Conservation (phyloP, 2,113 vertebrate species). For the Heterochromis multidens region DNA sequence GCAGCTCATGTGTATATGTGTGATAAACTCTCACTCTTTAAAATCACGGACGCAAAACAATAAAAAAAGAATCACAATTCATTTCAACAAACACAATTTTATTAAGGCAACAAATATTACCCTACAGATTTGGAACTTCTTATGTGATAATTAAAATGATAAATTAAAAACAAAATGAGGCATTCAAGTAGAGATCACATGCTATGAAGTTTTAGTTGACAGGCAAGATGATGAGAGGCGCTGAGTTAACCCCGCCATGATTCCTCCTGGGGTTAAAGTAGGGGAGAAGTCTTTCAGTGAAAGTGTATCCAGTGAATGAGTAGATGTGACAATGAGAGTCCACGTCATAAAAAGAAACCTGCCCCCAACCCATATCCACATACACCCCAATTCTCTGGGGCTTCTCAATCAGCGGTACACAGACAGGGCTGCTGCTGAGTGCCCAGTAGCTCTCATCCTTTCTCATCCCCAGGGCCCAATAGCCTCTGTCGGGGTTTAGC, state of each 20-base stretch:
- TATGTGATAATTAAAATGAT: background rate
- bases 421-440: constrained; percentile 42
- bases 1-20: background rate
- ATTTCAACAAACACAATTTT: constrained; percentile 9
- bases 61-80: background rate
- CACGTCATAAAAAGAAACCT: constrained; percentile 82
- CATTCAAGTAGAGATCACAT: background rate
- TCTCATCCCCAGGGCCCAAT: constrained; percentile 69
- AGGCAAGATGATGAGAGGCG: constrained; percentile 56
- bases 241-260: constrained; percentile 50
- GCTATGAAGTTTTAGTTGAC: background rate
- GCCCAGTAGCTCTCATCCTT: constrained; percentile 50
- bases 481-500: constrained; percentile 66
- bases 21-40: background rate
- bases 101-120: constrained; percentile 27
- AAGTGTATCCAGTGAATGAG: constrained; percentile 78
- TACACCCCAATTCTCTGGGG: constrained; percentile 80
- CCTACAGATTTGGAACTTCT: background rate
- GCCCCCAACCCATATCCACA: constrained; percentile 78
- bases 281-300: constrained; percentile 76
- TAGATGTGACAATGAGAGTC: constrained; percentile 72
- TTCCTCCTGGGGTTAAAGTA: constrained; percentile 76
- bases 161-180: background rate
- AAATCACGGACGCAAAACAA: background rate
- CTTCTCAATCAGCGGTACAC: constrained; percentile 62